Evolutionary conservation across 2,113 vertebrate genomes (phyloP).

Genomic region (Scatophagus argus): DNA sequence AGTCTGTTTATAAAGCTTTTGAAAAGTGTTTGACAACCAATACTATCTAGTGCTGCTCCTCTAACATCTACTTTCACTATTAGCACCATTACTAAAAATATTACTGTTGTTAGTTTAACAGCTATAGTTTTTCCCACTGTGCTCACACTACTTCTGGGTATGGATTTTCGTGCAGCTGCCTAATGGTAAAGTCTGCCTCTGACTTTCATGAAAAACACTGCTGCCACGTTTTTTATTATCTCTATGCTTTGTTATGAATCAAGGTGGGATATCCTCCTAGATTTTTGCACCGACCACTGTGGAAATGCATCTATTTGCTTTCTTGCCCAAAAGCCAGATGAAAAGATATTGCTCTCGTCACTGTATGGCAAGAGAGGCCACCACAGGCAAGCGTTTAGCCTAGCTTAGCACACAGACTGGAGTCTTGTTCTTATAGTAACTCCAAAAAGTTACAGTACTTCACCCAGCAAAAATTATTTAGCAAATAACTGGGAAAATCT

Average conservation of each 20-base stretch:
- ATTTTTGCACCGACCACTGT: not conserved
- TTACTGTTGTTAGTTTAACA: not conserved
- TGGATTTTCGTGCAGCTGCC: not conserved
- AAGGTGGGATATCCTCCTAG: not conserved
- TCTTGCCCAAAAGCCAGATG: too few species aligned
- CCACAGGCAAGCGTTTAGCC: too few species aligned
- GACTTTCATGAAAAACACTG: not conserved
- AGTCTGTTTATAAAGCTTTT: conserved; percentile 47
- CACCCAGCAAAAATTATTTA: too few species aligned
- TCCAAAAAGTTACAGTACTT: too few species aligned
- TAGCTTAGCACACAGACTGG: too few species aligned
- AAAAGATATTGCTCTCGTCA: not conserved
- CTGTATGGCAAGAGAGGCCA: not conserved
- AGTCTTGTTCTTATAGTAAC: too few species aligned
- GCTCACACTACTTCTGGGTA: not conserved
- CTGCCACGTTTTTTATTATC: not conserved
- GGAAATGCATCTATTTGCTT: too few species aligned
- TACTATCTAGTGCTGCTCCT: not conserved
- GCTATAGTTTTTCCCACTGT: not conserved
- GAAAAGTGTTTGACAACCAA: conserved; percentile 17
- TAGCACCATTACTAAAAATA: not conserved
- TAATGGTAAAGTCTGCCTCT: not conserved
- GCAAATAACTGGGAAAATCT: too few species aligned
- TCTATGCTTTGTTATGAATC: not conserved
- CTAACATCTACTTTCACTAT: not conserved